Percentiles rank a stretch among this genome's conserved stretches.
phyloP scores from a whole-genome alignment of 1,140 invertebrate genomes.

The Sycobia sp. region DNA sequence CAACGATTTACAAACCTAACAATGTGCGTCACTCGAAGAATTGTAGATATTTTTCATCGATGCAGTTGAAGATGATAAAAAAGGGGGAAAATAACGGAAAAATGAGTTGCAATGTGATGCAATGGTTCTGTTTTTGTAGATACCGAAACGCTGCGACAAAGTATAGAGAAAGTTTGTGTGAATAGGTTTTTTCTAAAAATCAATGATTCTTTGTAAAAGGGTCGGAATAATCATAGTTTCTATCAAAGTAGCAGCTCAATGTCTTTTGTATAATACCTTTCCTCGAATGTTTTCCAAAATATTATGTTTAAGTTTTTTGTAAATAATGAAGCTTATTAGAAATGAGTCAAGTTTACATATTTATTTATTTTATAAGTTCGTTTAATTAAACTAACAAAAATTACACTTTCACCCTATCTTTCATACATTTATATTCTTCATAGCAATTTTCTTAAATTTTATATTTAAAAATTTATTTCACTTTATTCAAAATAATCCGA shows the following conservation, averaged over 20 bases:
- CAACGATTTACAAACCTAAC: slow-evolving; percentile 34
- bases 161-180: slow-evolving; percentile 60
- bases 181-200: slow-evolving; percentile 62
- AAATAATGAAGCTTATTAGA: slow-evolving; percentile 37
- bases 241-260: slow-evolving; percentile 52
- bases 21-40: slow-evolving; percentile 45
- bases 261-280: slow-evolving; percentile 36
- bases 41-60: slow-evolving; percentile 63
- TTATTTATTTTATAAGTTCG: slow-evolving; percentile 30
- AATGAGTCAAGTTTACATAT: slow-evolving; percentile 31
- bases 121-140: slow-evolving; percentile 62
- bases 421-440: slow-evolving; percentile 13
- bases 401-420: slow-evolving; percentile 29
- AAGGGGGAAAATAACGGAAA: slow-evolving; percentile 36
- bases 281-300: slow-evolving; percentile 31
- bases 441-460: slow-evolving; percentile 1
- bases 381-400: slow-evolving; percentile 34
- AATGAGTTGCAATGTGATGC: slow-evolving; percentile 57
- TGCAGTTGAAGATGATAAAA: slow-evolving; percentile 37
- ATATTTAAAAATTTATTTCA: slow-evolving; percentile 19
- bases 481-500: slow-evolving; percentile 2
- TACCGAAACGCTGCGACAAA: slow-evolving; percentile 44
- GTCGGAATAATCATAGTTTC: slow-evolving; percentile 64
- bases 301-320: slow-evolving; percentile 30
- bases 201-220: slow-evolving; percentile 63